These are phyloP conservation scores for Lithobates pipiens DNA, from an alignment of 2,797 vertebrate species.

Conservation along the genomic window DNA sequence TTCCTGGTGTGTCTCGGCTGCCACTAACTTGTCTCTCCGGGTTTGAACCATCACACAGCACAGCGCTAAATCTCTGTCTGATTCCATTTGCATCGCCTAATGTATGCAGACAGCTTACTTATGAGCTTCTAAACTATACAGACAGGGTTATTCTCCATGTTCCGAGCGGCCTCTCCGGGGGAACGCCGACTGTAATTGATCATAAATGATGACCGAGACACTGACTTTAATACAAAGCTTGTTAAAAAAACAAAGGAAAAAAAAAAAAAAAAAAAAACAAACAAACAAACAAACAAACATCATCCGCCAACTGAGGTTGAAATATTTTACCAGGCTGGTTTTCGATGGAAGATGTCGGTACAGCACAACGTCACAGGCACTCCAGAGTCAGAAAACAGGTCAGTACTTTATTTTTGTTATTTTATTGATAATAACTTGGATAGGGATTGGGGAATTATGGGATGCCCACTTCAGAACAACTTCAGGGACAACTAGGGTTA, in stretches of 20 bases:
- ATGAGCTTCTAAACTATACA: conserved; percentile 57
- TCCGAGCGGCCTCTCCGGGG: conserved; percentile 45
- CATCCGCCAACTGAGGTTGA: background rate
- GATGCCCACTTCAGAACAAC: too few relatives aligned
- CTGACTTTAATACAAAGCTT: conserved; percentile 23
- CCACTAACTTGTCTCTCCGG: conserved; percentile 45
- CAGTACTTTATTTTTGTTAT: too few relatives aligned
- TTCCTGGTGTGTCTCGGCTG: conserved; percentile 18
- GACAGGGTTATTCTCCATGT: conserved; percentile 59
- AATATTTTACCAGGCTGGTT: background rate
- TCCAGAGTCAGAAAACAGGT: too few relatives aligned
- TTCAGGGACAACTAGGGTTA: too few relatives aligned
- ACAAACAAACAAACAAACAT: conserved; percentile 21
- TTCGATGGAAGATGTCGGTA: conserved; percentile 2
- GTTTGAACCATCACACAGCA: conserved; percentile 39
- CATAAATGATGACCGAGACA: conserved; percentile 55
- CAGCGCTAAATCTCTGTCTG: conserved; percentile 54
- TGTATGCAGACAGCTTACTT: conserved; percentile 62
- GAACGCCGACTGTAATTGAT: conserved; percentile 55
- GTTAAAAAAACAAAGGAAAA: conserved; percentile 23
- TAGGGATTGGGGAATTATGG: too few relatives aligned
- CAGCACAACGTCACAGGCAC: too few relatives aligned
- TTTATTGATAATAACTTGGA: too few relatives aligned
- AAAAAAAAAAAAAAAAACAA: background rate
- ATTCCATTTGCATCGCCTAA: conserved; percentile 51